Conservation (phyloP, 1,140 invertebrate species). For the Littorina saxatilis region DNA sequence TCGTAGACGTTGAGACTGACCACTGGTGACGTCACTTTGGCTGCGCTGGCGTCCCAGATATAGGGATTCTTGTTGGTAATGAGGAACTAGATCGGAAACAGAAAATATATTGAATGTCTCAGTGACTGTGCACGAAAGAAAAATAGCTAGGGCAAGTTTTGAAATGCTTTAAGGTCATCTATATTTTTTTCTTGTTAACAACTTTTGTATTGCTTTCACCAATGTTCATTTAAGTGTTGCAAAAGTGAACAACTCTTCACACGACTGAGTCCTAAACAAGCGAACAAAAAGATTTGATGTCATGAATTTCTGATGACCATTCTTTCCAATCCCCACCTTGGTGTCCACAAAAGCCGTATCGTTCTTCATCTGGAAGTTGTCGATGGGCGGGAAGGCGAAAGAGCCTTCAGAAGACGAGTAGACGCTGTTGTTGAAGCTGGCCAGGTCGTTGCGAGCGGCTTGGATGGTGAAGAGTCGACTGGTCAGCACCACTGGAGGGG, state of each 20-base stretch:
- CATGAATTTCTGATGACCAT: background rate
- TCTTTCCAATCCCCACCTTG: constrained; percentile 47
- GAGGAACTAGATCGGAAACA: constrained; percentile 42
- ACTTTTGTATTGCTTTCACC: no score
- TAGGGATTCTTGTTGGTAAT: constrained; percentile 56
- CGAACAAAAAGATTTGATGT: no score
- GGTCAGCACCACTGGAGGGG: constrained; percentile 47
- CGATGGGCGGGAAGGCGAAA: constrained; percentile 53
- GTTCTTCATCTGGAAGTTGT: constrained; percentile 37
- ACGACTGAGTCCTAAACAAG: no score
- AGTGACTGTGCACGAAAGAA: no score
- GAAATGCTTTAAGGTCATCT: no score
- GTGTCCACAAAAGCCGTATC: constrained; percentile 52
- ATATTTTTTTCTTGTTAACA: no score
- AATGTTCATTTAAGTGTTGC: no score
- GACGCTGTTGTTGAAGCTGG: constrained; percentile 50
- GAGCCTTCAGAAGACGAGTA: constrained; percentile 42
- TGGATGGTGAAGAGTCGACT: constrained; percentile 54
- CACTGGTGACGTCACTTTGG: constrained; percentile 53
- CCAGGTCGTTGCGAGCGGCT: constrained; percentile 47
- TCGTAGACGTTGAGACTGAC: constrained; percentile 60
- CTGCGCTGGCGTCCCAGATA: constrained; percentile 54
- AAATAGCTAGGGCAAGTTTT: no score
- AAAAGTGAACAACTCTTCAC: no score
- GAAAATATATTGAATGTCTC: no score